Evolutionary conservation across 2,113 vertebrate species (phyloP).

Genomic region (Callithrix jacchus): DNA sequence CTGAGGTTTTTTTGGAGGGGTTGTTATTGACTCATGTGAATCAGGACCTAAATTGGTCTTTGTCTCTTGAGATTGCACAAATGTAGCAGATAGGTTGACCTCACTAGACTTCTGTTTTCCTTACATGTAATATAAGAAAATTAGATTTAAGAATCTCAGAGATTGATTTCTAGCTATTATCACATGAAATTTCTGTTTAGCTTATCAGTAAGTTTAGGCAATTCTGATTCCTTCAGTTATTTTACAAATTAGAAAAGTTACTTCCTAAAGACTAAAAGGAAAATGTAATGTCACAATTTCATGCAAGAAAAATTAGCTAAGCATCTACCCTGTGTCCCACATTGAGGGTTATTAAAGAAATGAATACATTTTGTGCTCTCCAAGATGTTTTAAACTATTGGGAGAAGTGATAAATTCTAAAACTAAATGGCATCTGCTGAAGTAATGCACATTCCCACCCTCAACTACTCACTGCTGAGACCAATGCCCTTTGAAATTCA

Average conservation of each 20-base stretch:
- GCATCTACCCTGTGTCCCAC: background rate
- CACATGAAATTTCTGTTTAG: background rate
- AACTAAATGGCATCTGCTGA: background rate
- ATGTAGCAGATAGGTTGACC: background rate
- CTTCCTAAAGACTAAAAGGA: background rate
- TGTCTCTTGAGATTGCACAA: background rate
- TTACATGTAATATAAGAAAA: background rate
- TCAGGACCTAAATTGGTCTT: background rate
- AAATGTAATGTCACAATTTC: background rate
- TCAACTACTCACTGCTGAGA: background rate
- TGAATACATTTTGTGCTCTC: background rate
- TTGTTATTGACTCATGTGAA: background rate
- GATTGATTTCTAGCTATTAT: background rate
- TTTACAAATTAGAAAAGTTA: background rate
- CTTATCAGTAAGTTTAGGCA: background rate
- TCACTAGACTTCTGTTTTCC: background rate
- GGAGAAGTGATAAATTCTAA: background rate
- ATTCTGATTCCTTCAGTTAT: background rate
- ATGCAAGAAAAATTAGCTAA: background rate
- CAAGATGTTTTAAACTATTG: background rate
- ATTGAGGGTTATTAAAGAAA: background rate
- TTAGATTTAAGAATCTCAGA: background rate
- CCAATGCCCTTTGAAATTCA: background rate
- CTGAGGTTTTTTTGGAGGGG: background rate
- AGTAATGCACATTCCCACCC: background rate